Evolutionary conservation across 2,113 vertebrate species (phyloP).

Genomic region (Ailurus styani): DNA sequence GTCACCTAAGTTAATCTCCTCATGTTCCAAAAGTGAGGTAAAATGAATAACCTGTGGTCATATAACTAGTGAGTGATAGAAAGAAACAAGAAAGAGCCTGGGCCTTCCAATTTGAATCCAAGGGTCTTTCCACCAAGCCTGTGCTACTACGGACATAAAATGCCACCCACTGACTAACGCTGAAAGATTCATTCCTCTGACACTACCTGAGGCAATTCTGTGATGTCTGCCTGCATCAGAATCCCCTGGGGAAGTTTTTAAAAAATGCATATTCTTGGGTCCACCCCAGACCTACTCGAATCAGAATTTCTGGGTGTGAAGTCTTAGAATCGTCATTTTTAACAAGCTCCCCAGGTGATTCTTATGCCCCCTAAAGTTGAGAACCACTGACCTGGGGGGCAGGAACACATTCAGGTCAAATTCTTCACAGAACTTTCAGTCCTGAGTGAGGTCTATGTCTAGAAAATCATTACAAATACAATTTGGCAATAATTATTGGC

Average conservation of each 20-base stretch:
- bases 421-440: slow-evolving; percentile 74
- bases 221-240: slow-evolving; percentile 29
- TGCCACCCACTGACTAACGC: not conserved
- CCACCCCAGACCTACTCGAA: slow-evolving; percentile 22
- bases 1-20: not conserved
- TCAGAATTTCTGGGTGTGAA: slow-evolving; percentile 52
- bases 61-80: not conserved
- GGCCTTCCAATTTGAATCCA: not conserved
- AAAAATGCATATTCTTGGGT: slow-evolving; percentile 41
- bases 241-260: slow-evolving; percentile 55
- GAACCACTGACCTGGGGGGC: slow-evolving; percentile 65
- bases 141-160: not conserved
- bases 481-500: slow-evolving; percentile 69
- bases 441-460: slow-evolving; percentile 69
- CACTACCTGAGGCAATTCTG: not conserved
- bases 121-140: not conserved
- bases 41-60: not conserved
- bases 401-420: slow-evolving; percentile 73
- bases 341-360: slow-evolving; percentile 56
- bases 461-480: slow-evolving; percentile 76
- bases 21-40: not conserved
- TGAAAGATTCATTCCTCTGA: not conserved
- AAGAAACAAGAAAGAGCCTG: not conserved
- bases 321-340: slow-evolving; percentile 59
- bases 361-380: slow-evolving; percentile 61